A percentile compares a stretch with the other conserved stretches of the same genome.
Evolutionary conservation across 2,797 vertebrate genomes (phyloP).

Genomic region (Rallus crepitans): DNA sequence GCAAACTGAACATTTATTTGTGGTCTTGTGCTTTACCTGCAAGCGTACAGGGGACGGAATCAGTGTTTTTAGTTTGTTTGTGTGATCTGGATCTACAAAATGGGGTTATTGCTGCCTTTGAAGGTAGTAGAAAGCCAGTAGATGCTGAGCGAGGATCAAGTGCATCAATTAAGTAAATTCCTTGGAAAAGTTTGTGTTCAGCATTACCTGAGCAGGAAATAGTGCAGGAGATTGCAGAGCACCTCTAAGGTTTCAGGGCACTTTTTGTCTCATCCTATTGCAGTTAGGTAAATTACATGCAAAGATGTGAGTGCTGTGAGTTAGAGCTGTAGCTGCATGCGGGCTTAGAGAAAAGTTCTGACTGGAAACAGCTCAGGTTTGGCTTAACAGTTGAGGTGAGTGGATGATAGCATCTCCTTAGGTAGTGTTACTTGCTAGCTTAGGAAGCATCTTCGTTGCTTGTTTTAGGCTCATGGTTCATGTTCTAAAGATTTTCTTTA

Average conservation of each 20-base stretch:
- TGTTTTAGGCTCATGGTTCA: background rate
- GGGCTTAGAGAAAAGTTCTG: background rate
- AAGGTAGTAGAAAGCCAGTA: background rate
- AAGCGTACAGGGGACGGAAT: background rate
- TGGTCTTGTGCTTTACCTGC: background rate
- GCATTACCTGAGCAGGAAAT: background rate
- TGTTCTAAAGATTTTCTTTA: background rate
- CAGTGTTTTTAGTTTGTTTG: background rate
- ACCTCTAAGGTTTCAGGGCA: background rate
- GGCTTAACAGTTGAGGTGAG: background rate
- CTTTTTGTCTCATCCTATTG: background rate
- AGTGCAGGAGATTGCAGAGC: background rate
- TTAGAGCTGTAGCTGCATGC: background rate
- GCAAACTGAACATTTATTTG: background rate
- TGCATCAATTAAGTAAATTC: background rate
- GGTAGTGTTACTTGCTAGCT: background rate
- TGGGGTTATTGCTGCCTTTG: background rate
- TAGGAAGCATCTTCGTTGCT: background rate
- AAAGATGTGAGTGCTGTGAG: background rate
- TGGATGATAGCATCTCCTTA: background rate
- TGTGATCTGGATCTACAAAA: background rate
- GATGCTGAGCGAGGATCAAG: background rate
- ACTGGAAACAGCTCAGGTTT: background rate
- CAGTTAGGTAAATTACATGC: background rate
- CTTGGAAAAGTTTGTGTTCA: background rate